Percentiles rank a stretch among this genome's conserved stretches.
phyloP scores from a whole-genome alignment of 2,888 invertebrate species.

The Homarus gammarus region DNA sequence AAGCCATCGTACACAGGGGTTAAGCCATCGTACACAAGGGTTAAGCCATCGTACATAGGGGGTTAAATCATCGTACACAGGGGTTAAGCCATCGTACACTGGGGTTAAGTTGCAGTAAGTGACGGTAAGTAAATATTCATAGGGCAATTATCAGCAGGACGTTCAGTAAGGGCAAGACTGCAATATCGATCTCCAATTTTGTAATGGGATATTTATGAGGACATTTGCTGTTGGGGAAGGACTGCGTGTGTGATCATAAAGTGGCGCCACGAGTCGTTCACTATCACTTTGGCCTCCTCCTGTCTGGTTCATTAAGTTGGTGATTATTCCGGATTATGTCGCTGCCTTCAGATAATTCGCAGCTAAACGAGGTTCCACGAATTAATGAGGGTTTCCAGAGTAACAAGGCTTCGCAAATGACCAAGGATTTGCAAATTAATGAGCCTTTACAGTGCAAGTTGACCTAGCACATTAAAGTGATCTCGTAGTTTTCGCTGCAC shows the following conservation, averaged over 20 bases:
- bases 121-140: no score
- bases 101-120: no score
- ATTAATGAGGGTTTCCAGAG: conserved; percentile 52
- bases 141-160: no score
- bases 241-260: not conserved
- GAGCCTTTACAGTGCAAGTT: conserved; percentile 21
- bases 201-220: not conserved
- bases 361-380: conserved; percentile 50
- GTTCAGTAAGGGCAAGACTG: not conserved
- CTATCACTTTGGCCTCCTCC: not conserved
- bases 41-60: no score
- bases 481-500: not conserved
- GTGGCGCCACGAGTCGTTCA: not conserved
- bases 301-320: conserved; percentile 38
- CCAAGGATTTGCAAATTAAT: conserved; percentile 58
- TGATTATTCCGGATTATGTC: conserved; percentile 53
- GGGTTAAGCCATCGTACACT: no score
- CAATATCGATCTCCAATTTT: not conserved
- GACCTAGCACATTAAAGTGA: conserved; percentile 10
- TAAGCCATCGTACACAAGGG: no score
- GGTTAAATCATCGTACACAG: no score
- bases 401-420: conserved; percentile 56
- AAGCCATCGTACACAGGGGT: no score
- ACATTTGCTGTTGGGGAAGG: not conserved
- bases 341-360: conserved; percentile 47